A percentile compares a stretch with the other conserved stretches of the same genome.
Evolutionary conservation across 2,888 invertebrate species (phyloP).

Genomic region (Biston betularia): DNA sequence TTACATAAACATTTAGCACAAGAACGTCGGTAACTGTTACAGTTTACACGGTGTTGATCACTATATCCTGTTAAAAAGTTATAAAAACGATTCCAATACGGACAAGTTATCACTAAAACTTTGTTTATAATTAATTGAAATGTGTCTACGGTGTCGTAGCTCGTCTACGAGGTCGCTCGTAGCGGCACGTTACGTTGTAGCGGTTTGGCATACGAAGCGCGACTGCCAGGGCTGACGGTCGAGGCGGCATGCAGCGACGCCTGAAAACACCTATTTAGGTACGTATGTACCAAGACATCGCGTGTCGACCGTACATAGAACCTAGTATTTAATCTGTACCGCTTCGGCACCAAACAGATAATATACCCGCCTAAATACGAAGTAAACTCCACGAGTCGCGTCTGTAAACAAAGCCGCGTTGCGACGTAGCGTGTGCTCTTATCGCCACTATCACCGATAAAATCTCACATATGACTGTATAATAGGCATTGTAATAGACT

Average conservation of each 20-base stretch:
- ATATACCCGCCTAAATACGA: constrained; percentile 18
- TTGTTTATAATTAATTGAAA: constrained; percentile 28
- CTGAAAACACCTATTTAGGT: constrained; percentile 46
- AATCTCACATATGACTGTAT: constrained; percentile 55
- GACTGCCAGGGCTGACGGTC: constrained; percentile 58
- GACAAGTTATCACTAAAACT: constrained; percentile 28
- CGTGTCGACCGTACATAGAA: constrained; percentile 37
- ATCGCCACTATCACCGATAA: constrained; percentile 61
- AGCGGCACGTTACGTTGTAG: constrained; percentile 53
- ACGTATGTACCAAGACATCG: constrained; percentile 35
- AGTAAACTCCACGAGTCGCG: constrained; percentile 45
- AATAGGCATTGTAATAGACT: constrained; percentile 40
- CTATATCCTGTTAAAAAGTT: constrained; percentile 19
- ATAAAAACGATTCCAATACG: constrained; percentile 2
- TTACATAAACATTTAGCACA: constrained; percentile 54
- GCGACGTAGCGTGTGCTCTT: constrained; percentile 56
- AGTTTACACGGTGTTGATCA: constrained; percentile 39
- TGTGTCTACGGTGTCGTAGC: constrained; percentile 57
- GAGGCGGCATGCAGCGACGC: constrained; percentile 46
- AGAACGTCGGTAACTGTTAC: constrained; percentile 31
- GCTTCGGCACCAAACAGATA: constrained; percentile 16
- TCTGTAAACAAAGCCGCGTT: constrained; percentile 63
- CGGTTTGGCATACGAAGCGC: constrained; percentile 59
- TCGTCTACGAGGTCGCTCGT: constrained; percentile 38
- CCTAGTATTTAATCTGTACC: constrained; percentile 17